Base-by-base conservation (phyloP, 2,113 vertebrate species). In the Planiliza haematocheilus region DNA sequence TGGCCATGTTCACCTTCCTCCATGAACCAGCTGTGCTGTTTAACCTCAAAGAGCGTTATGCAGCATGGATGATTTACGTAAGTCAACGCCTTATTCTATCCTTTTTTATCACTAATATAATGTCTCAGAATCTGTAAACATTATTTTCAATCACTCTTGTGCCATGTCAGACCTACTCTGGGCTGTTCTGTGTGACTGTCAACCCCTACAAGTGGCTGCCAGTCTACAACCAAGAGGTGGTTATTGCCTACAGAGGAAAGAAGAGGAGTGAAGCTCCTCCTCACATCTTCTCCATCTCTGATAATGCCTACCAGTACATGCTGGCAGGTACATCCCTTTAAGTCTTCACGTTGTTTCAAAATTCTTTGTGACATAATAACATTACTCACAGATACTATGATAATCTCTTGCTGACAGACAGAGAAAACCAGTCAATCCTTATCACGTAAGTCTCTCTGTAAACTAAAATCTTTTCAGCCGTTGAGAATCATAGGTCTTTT, bases 11-110 rank as follows among this genome's bases (percentile, higher is more conserved):
- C 89, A 96, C 96, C 68, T 97, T 97, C 86, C 94, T 97, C 50
- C 95, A 97, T 0, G 96, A 97, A 77, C 95, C 96, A 0, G 80
- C 86, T 61, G 96, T 97, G 69, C 94, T 97, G 74, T 97, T 86
- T 85, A 97, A 97, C 89, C 96, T 97, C 88, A 97, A 97, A 94
- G 96, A 97, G 87, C 96, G 96, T 80, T 97, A 97, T 0, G 95
- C 96, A 0, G 92, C 96, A 79, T 97, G 96, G 96, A 93, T 97
- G 95, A 97, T 97, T 30, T 30, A 30, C 5, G 24, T 30, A 30
- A 30, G 24, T 30, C 24, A 30, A 5, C 24, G 5, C 24, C 24
- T 30, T 30, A 30, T 30, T 30, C 24, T 30, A 5, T 13, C 13
- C 13, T n/a, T 46, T 49, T 13, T 7, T 6, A 8, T 18, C 10